A percentile compares a stretch with the other conserved stretches of the same genome.
Conservation (phyloP, 2,797 vertebrate species). For the Nyctalus aviator region DNA sequence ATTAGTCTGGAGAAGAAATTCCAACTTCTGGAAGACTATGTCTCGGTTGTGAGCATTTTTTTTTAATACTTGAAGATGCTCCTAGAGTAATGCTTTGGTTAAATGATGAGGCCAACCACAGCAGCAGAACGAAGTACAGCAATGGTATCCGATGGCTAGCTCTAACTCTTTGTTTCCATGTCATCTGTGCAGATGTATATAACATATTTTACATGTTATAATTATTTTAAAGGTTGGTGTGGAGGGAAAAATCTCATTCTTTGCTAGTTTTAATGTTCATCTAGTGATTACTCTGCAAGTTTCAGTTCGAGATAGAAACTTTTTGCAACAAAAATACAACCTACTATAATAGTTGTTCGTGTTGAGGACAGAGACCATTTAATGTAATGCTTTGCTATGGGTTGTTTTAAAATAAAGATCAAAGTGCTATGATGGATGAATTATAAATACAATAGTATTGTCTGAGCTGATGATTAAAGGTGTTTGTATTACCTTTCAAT, state of each 20-base stretch:
- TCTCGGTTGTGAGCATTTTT: neutral
- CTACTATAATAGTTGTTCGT: neutral
- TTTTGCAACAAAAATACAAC: conserved; percentile 27
- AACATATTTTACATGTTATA: neutral
- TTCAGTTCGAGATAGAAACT: conserved; percentile 21
- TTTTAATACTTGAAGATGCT: neutral
- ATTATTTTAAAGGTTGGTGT: neutral
- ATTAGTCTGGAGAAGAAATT: conserved; percentile 44
- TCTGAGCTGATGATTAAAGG: neutral
- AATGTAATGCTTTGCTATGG: conserved; percentile 20
- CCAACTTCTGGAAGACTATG: neutral
- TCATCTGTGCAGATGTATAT: neutral
- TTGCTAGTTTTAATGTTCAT: conserved; percentile 19
- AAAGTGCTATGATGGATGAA: neutral
- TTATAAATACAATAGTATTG: conserved; percentile 43
- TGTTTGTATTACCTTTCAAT: neutral
- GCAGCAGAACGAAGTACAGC: neutral
- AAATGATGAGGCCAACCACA: neutral
- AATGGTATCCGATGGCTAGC: neutral
- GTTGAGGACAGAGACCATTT: neutral
- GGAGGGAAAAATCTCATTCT: neutral
- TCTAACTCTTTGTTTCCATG: neutral
- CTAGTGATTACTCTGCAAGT: conserved; percentile 15
- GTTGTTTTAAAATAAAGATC: conserved; percentile 48
- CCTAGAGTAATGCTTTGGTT: neutral